Base-by-base conservation (phyloP, 2,888 invertebrate species). In the Drosophila robusta region DNA sequence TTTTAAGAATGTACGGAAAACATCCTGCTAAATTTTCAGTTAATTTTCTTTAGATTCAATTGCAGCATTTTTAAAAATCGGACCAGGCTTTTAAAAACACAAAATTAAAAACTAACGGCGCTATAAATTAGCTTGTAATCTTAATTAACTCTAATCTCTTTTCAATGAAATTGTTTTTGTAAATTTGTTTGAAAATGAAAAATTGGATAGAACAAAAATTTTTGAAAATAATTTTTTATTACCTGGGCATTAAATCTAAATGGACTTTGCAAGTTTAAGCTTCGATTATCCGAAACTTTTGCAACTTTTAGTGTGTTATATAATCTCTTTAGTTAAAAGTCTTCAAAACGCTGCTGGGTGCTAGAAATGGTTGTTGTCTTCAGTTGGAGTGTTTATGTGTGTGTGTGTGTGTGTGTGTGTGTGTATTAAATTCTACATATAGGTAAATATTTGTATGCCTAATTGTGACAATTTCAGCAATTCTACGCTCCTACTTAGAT, bases 311-410 rank as follows among this genome's bases (percentile, higher is more conserved):
- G 9, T 24, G n/a, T 47, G n/a, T 50, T 22, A 45, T 14, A 7
- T 66, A 36, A 39, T 78, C 61, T 75, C 34, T 39, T 46, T 34
- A 34, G 46, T 60, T 79, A 78, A 87, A 83, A 88, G 84, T 88
- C 83, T 83, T 88, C 64, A 76, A 80, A 86, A 82, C 72, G 72
- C 73, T 68, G 73, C 50, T 66, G 56, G 47, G 50, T 70, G 80
- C 54, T 70, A 49, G 62, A 62, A 62, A 67, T 70, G 56, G 70
- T 18, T 46, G 11, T 12, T 11, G 11, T 34, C 12, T 11, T 34
- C 34, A 24, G 51, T 29, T 12, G 26, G 32, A 1, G 18, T 18
- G 18, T n/a, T n/a, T n/a, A n/a, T 18, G 18, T 18, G 1, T 18
- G 1, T 18, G 18, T 42, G 26, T n/a, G 3, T 9, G 9, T 29